Evolutionary conservation across 2,888 invertebrate genomes (phyloP), one percentile per base, ranked within the genome.

Genomic region (Drosophila rellima): DNA sequence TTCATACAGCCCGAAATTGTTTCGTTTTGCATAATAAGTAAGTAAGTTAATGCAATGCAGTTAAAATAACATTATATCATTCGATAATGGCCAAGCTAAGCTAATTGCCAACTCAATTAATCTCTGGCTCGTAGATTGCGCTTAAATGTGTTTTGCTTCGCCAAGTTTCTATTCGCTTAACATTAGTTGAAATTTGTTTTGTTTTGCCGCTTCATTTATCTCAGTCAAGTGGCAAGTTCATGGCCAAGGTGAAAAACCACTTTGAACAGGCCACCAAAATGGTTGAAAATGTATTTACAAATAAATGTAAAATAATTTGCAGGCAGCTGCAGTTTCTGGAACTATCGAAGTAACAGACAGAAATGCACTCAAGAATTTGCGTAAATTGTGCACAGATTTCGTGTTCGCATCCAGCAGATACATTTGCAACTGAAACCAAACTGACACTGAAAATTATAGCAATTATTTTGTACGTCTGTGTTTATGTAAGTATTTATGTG

Each of bases 361-460:
- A 71, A 52, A 37, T 47, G 44, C 45, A 59, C 40, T 59, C 74
- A 84, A 82, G 82, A 71, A 83, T 68, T 63, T 57, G 50, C 23
- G 35, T 64, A 55, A 57, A 57, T 51, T 66, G 61, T 61, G 51
- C 51, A 56, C 42, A 57, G 56, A 31, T 35, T 57, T 50, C 56
- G 51, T 69, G 42, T 47, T 26, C 45, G 57, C 64, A 69, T 37
- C 54, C 69, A 69, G 68, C 59, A 62, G 68, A 70, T 68, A 54
- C 64, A 62, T 65, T 70, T 70, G 73, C 70, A 55, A 54, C 56
- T 78, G 82, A 75, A 72, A 75, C 64, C 62, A 55, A 70, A 87
- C 56, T 78, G 88, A 78, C 79, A 82, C 62, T 64, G 61, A 69
- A 87, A 87, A 82, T 79, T 73, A 74, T 67, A 74, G 70, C 84